Evolutionary conservation across 2,113 vertebrate genomes (phyloP).

Genomic region (Atherinomorus stipes): DNA sequence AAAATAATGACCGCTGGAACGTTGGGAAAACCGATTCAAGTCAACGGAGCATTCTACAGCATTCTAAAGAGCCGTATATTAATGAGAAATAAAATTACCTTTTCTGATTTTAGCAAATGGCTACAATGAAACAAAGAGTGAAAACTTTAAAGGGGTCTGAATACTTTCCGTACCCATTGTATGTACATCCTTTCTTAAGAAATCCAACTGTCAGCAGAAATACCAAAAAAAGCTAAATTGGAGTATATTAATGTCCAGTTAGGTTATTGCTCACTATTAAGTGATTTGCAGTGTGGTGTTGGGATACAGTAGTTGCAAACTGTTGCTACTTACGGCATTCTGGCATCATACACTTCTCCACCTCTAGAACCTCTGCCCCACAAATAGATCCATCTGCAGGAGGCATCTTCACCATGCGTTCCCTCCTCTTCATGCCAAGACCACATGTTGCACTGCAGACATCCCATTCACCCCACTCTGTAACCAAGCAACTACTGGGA

Average conservation of each 20-base stretch:
- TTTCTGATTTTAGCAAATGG: no score
- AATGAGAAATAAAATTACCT: no score
- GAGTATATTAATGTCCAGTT: background rate
- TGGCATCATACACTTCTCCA: constrained; percentile 99
- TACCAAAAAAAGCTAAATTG: background rate
- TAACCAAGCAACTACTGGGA: constrained; percentile 95
- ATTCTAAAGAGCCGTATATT: no score
- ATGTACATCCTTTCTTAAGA: background rate
- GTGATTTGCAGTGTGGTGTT: constrained; percentile 1
- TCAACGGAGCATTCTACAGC: no score
- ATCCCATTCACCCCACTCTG: constrained; percentile 98
- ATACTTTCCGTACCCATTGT: no score
- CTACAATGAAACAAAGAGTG: no score
- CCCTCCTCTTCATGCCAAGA: constrained; percentile 90
- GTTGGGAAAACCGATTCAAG: no score
- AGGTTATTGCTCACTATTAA: no score
- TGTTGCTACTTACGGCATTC: constrained; percentile 92
- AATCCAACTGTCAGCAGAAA: background rate
- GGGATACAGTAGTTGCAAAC: constrained; percentile 6
- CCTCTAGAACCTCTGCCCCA: constrained; percentile 91
- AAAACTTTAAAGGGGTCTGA: no score
- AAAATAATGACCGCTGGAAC: no score
- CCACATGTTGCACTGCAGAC: constrained; percentile 97
- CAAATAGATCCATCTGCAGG: constrained; percentile 95
- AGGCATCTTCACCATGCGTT: constrained; percentile 96